Evolutionary conservation across 2,888 invertebrate genomes (phyloP).

Genomic region (Diplolepis rosae): DNA sequence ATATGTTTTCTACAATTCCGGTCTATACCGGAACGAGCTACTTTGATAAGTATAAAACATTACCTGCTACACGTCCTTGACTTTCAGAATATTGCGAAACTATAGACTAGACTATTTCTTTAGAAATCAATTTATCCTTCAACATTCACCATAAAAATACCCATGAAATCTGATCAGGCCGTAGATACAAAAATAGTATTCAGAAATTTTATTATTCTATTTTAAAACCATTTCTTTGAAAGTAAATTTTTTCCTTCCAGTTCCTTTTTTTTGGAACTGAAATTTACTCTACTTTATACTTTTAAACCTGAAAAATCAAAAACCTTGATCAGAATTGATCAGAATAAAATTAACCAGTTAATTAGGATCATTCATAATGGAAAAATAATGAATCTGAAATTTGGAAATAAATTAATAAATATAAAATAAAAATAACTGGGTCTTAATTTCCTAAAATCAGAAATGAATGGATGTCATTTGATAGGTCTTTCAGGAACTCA

Average conservation of each 20-base stretch:
- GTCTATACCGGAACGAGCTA: conserved; percentile 21
- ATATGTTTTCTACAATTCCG: neutral
- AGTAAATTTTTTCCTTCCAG: too few species aligned
- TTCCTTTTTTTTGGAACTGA: too few species aligned
- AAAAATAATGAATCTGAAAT: too few species aligned
- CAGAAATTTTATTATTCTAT: neutral
- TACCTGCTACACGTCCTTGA: conserved; percentile 11
- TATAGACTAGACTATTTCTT: conserved; percentile 1
- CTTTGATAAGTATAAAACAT: conserved; percentile 28
- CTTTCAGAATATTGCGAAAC: conserved; percentile 16
- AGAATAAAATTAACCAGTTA: too few species aligned
- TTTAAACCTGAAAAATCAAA: too few species aligned
- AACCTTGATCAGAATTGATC: too few species aligned
- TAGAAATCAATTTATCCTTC: conserved; percentile 23
- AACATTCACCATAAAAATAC: neutral
- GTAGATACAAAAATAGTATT: neutral
- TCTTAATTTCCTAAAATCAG: neutral
- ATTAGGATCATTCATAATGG: too few species aligned
- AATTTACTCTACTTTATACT: too few species aligned
- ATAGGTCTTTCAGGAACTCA: neutral
- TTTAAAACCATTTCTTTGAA: too few species aligned
- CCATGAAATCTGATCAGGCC: neutral
- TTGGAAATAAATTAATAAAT: too few species aligned
- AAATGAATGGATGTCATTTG: neutral
- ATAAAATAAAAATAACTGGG: too few species aligned